Conservation (phyloP, 2,888 invertebrate species). For the Ophion costatus region DNA sequence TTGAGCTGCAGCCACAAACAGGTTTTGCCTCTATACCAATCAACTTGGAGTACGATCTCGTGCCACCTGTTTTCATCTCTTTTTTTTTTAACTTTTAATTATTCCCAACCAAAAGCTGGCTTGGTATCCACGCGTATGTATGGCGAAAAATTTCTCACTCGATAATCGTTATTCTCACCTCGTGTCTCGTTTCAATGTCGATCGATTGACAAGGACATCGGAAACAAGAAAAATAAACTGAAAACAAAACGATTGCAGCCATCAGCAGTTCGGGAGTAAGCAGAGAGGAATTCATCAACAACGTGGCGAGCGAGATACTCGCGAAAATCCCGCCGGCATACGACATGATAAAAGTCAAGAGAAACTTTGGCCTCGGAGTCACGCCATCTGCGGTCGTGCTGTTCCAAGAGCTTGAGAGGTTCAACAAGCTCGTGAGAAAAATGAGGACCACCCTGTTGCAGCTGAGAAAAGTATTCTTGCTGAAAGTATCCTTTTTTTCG, state of each 20-base stretch:
- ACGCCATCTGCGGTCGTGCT: conserved; percentile 94
- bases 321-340: conserved; percentile 90
- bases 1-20: conserved; percentile 95
- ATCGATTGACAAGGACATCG: neutral
- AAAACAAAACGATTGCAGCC: conserved; percentile 85
- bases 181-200: neutral
- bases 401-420: conserved; percentile 94
- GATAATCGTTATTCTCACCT: neutral
- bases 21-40: conserved; percentile 85
- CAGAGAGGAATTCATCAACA: conserved; percentile 94
- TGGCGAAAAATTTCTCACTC: neutral
- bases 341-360: conserved; percentile 92
- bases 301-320: conserved; percentile 91
- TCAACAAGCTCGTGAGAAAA: conserved; percentile 90
- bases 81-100: neutral
- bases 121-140: conserved; percentile 52
- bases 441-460: conserved; percentile 90
- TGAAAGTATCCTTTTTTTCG: neutral
- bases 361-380: conserved; percentile 91
- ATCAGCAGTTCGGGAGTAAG: conserved; percentile 89
- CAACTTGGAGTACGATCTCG: neutral
- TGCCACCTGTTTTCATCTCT: neutral
- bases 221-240: no score
- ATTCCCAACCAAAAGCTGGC: conserved; percentile 39
- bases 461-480: conserved; percentile 86